phyloP scores from a whole-genome alignment of 2,888 invertebrate genomes.

The Physocephala rufipes region DNA sequence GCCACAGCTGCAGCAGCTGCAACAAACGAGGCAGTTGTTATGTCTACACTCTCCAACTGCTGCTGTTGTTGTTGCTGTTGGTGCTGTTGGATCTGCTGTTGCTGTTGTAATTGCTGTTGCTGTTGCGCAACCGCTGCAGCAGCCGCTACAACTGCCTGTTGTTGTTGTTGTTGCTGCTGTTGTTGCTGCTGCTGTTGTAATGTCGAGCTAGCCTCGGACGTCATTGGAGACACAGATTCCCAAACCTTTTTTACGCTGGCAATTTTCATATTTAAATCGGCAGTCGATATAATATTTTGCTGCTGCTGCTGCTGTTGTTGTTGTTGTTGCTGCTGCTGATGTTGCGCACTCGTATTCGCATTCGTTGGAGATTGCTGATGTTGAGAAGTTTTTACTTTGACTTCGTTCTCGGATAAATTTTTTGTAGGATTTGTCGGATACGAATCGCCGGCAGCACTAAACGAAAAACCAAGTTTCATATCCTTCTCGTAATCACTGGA shows the following conservation, averaged over 20 bases:
- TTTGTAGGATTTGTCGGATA: conserved; percentile 65
- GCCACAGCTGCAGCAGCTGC: conserved; percentile 55
- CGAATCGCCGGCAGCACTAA: conserved; percentile 72
- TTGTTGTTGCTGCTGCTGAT: conserved; percentile 47
- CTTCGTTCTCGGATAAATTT: conserved; percentile 58
- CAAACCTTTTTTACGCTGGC: conserved; percentile 89
- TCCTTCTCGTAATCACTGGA: conserved; percentile 82
- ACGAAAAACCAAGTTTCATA: conserved; percentile 91
- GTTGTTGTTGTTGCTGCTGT: conserved; percentile 49
- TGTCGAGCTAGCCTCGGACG: conserved; percentile 71
- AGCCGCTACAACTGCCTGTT: conserved; percentile 46
- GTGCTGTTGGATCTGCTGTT: conserved; percentile 49
- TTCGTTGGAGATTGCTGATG: conserved; percentile 60
- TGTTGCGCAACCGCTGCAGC: conserved; percentile 48
- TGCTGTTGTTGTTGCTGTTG: conserved; percentile 48
- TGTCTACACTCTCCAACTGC: conserved; percentile 53
- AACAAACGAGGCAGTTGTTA: conserved; percentile 59
- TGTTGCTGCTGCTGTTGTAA: conserved; percentile 58
- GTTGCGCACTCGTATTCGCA: conserved; percentile 53
- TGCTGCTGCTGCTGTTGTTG: conserved; percentile 61
- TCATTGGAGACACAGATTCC: conserved; percentile 76
- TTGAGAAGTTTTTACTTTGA: conserved; percentile 54
- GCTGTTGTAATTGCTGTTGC: conserved; percentile 48
- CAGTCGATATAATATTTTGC: conserved; percentile 78
- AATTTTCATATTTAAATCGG: conserved; percentile 92